A percentile compares a stretch with the other conserved stretches of the same genome.
Conservation (phyloP, 2,797 vertebrate genomes). For the Lutjanus campechanus region DNA sequence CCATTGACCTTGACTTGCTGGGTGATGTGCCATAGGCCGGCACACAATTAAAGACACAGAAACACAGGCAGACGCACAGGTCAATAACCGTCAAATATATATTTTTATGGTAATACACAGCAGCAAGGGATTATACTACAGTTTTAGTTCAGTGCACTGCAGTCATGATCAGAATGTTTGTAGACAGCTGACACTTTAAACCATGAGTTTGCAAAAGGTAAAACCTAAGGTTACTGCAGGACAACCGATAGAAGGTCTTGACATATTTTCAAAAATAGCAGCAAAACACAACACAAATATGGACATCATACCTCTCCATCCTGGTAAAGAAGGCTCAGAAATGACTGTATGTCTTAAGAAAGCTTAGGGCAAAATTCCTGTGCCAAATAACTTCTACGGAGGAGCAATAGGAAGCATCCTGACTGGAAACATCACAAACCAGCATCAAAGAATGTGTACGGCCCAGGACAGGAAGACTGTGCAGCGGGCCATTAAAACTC, state of each 20-base stretch:
- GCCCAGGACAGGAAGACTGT: too few relatives aligned
- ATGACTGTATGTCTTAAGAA: too few relatives aligned
- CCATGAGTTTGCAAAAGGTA: neutral
- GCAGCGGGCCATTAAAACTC: too few relatives aligned
- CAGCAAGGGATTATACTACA: neutral
- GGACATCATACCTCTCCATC: too few relatives aligned
- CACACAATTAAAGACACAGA: conserved; percentile 12
- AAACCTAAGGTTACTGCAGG: too few relatives aligned
- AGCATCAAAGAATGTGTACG: too few relatives aligned
- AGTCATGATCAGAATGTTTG: neutral
- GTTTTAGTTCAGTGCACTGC: too few relatives aligned
- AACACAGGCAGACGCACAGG: conserved; percentile 8
- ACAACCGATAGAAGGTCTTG: neutral
- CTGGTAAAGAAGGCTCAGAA: too few relatives aligned
- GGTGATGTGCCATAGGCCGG: neutral
- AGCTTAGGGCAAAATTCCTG: too few relatives aligned
- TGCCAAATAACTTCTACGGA: too few relatives aligned
- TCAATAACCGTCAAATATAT: neutral
- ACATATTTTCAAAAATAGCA: neutral
- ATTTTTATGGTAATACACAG: neutral
- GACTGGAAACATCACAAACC: too few relatives aligned
- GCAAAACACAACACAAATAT: neutral
- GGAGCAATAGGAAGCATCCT: too few relatives aligned
- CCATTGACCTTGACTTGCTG: conserved; percentile 34
- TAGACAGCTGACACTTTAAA: neutral